phyloP scores from a whole-genome alignment of 37 sponge, comb jelly and placozoan species.

The Oscarella lobularis region DNA sequence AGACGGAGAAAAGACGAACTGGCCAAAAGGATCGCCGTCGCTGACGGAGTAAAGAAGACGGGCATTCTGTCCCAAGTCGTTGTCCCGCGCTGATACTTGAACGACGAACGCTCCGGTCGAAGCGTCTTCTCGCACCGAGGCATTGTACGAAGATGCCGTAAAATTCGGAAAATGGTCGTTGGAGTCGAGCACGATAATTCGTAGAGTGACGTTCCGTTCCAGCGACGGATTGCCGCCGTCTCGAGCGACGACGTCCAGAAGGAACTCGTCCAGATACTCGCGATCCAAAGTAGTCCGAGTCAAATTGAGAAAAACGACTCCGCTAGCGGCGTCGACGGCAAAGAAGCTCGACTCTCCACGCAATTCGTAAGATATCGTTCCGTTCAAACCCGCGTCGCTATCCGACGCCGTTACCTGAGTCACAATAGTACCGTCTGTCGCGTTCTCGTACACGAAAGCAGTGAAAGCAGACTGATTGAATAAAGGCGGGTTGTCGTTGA shows the following conservation, averaged over 20 bases:
- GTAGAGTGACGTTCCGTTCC: background rate
- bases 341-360: background rate
- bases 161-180: conserved; percentile 11
- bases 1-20: background rate
- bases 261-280: conserved; percentile 3
- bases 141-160: background rate
- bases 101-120: background rate
- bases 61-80: background rate
- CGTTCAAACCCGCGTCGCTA: conserved; percentile 11
- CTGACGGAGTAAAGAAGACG: background rate
- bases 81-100: background rate
- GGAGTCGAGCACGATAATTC: conserved; percentile 5
- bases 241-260: background rate
- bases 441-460: conserved; percentile 5
- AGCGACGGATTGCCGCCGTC: background rate
- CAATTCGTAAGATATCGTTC: background rate
- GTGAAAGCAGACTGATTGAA: background rate
- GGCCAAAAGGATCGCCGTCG: background rate
- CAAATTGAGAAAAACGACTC: background rate
- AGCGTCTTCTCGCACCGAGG: background rate
- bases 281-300: conserved; percentile 8
- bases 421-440: background rate
- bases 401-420: conserved; percentile 9
- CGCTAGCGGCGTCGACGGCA: background rate
- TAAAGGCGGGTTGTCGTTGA: conserved; percentile 7